Evolutionary conservation across 2,113 vertebrate genomes (phyloP), one percentile per base, ranked within the genome.

Genomic region (Ailuropoda melanoleuca): DNA sequence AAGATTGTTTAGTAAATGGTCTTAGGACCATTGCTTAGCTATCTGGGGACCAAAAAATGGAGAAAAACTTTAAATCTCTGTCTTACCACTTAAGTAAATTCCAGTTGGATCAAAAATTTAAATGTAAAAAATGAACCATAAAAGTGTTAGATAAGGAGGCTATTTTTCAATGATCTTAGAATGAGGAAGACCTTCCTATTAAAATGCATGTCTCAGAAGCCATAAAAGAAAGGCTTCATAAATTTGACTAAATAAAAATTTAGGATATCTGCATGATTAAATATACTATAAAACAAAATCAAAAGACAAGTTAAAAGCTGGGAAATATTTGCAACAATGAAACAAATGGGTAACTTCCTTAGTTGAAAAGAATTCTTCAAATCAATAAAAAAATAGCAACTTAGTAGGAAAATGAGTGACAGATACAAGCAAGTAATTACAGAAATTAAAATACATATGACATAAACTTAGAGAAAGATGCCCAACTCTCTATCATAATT

Each of bases 401-500:
- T 37, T 56, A 66, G 23, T 18, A 93, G 81, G 31, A 83, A 94
- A 84, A 78, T 90, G 31, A n/a, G 8, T 66, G 68, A 70, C 70
- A 39, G 39, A 56, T 81, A 84, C 43, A 34, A 88, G 21, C 31
- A 85, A 72, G 21, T 88, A 90, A 26, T 64, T 70, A 53, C 21
- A 93, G 64, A 93, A 96, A 46, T 85, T 88, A 48, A 98, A 96
- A 93, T 80, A 80, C 12, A 94, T 29, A 26, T 86, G 56, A 81
- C 46, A n/a, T 64, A 81, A 95, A 86, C 56, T 62, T 84, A 70
- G 56, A 68, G 60, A 70, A 84, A 86, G 37, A 92, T 46, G 26
- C 24, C 53, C 19, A 93, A 29, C 48, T 82, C 90, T 80, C n/a
- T 14, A 31, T n/a, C 43, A 12, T 80, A 94, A 66, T 91, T 94